Evolutionary conservation across 2,888 invertebrate species (phyloP).

Genomic region (Euplagia quadripunctaria): DNA sequence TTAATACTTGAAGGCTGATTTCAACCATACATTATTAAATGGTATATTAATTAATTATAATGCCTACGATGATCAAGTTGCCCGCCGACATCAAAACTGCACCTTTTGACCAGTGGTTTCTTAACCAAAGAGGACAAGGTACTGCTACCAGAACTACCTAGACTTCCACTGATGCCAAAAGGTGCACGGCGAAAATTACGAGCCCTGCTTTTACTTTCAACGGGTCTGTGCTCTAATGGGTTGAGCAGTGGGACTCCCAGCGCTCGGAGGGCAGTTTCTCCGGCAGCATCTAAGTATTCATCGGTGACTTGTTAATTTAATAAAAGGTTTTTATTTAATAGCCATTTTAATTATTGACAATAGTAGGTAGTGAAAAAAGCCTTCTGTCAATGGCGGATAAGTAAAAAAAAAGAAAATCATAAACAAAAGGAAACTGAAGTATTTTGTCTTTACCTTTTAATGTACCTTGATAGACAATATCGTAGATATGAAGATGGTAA

Average conservation of each 20-base stretch:
- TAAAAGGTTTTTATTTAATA: conserved; percentile 68
- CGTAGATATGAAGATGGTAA: too few species aligned
- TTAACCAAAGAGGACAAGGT: conserved; percentile 97
- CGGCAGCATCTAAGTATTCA: conserved; percentile 88
- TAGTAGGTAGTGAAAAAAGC: too few species aligned
- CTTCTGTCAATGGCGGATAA: too few species aligned
- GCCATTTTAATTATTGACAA: too few species aligned
- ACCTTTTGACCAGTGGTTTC: conserved; percentile 98
- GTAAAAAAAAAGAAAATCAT: too few species aligned
- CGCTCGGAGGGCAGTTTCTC: conserved; percentile 92
- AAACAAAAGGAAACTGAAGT: too few species aligned
- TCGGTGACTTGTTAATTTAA: conserved; percentile 63
- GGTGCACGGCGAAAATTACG: conserved; percentile 94
- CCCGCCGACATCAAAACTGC: conserved; percentile 89
- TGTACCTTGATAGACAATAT: too few species aligned
- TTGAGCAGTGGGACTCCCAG: conserved; percentile 96
- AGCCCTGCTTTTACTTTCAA: conserved; percentile 97
- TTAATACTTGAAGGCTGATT: too few species aligned
- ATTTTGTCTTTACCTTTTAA: too few species aligned
- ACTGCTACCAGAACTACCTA: conserved; percentile 97
- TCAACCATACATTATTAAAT: too few species aligned
- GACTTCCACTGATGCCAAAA: conserved; percentile 97
- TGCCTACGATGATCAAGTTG: conserved; percentile 85
- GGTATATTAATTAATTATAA: too few species aligned
- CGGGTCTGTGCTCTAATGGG: conserved; percentile 96